phyloP scores from a whole-genome alignment of 2,113 vertebrate genomes.

The Chlamydotis undulata region DNA sequence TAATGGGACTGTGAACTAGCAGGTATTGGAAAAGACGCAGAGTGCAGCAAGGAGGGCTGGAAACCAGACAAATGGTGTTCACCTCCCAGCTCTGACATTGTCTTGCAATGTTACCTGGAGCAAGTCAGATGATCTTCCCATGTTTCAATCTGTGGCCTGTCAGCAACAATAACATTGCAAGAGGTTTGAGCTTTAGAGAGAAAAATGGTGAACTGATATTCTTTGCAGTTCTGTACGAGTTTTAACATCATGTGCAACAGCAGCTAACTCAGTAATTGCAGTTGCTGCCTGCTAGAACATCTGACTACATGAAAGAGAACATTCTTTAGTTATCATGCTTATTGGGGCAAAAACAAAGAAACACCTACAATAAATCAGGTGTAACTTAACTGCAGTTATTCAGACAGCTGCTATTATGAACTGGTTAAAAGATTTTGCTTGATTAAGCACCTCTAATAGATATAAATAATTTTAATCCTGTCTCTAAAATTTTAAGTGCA shows the following conservation, averaged over 20 bases:
- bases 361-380: not conserved
- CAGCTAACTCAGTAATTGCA: not conserved
- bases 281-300: not conserved
- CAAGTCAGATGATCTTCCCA: not conserved
- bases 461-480: not conserved
- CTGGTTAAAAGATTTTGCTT: not conserved
- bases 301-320: not conserved
- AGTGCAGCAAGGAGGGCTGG: not conserved
- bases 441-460: not conserved
- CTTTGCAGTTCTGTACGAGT: not conserved
- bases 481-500: not conserved
- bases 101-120: not conserved
- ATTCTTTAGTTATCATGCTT: not conserved
- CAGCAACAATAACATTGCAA: not conserved
- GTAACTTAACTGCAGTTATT: not conserved
- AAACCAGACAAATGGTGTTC: not conserved
- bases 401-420: not conserved
- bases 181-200: not conserved
- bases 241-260: not conserved
- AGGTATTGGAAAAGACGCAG: not conserved
- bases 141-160: not conserved
- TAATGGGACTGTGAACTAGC: not conserved
- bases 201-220: not conserved
- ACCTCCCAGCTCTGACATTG: not conserved
- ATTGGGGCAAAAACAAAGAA: not conserved